A percentile compares a stretch with the other conserved stretches of the same genome.
Conservation (phyloP, 2,113 vertebrate species). For the Zosterops borbonicus region DNA sequence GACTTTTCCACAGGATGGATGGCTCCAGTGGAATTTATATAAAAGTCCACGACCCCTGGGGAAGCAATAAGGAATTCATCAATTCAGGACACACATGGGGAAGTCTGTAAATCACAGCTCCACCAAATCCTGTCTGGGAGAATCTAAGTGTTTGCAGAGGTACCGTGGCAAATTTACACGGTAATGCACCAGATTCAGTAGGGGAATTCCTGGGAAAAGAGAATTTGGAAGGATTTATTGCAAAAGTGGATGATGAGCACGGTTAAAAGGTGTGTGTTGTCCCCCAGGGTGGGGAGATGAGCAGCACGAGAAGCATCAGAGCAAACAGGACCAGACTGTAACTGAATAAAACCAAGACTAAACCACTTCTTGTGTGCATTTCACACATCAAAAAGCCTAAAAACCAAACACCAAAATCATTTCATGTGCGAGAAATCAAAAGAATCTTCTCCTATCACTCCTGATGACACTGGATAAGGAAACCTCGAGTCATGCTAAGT, state of each 20-base stretch:
- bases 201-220: neutral
- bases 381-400: neutral
- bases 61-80: neutral
- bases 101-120: neutral
- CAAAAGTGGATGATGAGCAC: neutral
- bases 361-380: neutral
- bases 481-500: neutral
- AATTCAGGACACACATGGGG: neutral
- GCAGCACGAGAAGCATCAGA: neutral
- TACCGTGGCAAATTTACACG: rapidly evolving
- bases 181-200: neutral
- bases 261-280: neutral
- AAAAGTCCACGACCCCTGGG: neutral
- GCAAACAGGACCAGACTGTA: neutral
- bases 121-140: neutral
- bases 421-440: neutral
- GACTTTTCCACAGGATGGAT: neutral
- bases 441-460: neutral
- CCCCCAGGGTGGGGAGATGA: neutral
- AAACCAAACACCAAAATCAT: neutral
- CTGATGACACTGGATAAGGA: neutral
- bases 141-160: neutral
- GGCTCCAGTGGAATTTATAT: neutral
- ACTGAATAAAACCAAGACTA: neutral
- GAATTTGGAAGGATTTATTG: neutral